phyloP scores from a whole-genome alignment of 2,797 vertebrate genomes.

The Sebastes melanostomus region DNA sequence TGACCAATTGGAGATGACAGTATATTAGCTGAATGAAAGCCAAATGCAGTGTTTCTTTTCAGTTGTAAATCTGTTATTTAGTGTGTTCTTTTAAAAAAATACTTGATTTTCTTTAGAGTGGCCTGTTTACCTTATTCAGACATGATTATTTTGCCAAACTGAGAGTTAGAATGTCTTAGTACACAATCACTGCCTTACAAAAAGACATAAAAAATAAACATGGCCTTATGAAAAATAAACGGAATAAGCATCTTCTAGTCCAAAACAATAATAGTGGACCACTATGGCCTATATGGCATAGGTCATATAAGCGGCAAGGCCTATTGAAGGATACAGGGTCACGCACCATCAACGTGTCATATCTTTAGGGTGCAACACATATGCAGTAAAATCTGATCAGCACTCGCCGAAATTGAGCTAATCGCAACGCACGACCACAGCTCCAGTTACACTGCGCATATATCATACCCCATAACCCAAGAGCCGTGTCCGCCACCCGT shows the following conservation, averaged over 20 bases:
- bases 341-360: too few relatives aligned
- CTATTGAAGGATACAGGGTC: too few relatives aligned
- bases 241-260: neutral
- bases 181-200: neutral
- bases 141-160: neutral
- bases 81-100: neutral
- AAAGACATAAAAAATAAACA: neutral
- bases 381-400: too few relatives aligned
- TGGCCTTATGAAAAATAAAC: neutral
- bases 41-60: neutral
- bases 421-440: fast-evolving
- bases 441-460: too few relatives aligned
- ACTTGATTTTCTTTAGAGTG: neutral
- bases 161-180: neutral
- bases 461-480: fast-evolving
- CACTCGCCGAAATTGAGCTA: too few relatives aligned
- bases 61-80: neutral
- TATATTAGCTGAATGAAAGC: neutral
- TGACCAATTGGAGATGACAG: neutral
- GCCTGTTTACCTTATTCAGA: neutral
- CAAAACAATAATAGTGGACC: neutral
- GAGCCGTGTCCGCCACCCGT: fast-evolving
- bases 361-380: too few relatives aligned
- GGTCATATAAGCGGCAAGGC: too few relatives aligned
- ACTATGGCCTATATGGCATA: too few relatives aligned